Evolutionary conservation across 2,113 vertebrate genomes (phyloP), one percentile per base, ranked within the genome.

Genomic region (Istiophorus platypterus): DNA sequence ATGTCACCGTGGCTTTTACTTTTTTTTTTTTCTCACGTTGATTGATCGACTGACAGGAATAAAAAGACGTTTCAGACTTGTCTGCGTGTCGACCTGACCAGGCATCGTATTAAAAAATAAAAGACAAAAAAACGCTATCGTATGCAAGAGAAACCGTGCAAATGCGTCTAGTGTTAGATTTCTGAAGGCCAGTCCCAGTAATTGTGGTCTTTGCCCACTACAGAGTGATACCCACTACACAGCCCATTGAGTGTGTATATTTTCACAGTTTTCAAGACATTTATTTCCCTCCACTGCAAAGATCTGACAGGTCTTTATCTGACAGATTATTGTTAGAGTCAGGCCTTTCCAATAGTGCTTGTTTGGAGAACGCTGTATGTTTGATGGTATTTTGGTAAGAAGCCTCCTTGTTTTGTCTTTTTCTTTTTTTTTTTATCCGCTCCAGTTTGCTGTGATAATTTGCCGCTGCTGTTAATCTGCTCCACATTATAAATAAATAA

Each of bases 401-500:
- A n/a, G 49, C 68, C 67, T 41, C 8, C 15, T 57, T 65, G 26
- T 29, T 81, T 71, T 76, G n/a, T 41, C 8, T 12, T 63, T 71
- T 22, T 31, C 77, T 72, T 76, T 34, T 34, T 34, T 34, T 68
- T 85, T 22, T 47, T 45, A 84, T 79, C 58, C 26, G 31, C 58
- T 79, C 17, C 71, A 18, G 52, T 75, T 49, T n/a, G 71, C 54
- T 71, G 65, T 82, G 71, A 76, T 79, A 41, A 69, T 39, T 71
- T 45, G 58, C 75, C 13, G 78, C 78, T 45, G 62, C 54, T 67
- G 67, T 66, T 86, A 65, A 78, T 86, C 85, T 49, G 71, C 47
- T 72, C 72, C 73, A 67, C 80, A 63, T 75, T 82, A 62, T n/a
- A n/a, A n/a, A n/a, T n/a, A n/a, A n/a, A n/a, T n/a, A n/a, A n/a